A percentile compares a stretch with the other conserved stretches of the same genome.
Conservation (phyloP, 92 coral and sea anemone genomes). For the Micromussa lordhowensis region DNA sequence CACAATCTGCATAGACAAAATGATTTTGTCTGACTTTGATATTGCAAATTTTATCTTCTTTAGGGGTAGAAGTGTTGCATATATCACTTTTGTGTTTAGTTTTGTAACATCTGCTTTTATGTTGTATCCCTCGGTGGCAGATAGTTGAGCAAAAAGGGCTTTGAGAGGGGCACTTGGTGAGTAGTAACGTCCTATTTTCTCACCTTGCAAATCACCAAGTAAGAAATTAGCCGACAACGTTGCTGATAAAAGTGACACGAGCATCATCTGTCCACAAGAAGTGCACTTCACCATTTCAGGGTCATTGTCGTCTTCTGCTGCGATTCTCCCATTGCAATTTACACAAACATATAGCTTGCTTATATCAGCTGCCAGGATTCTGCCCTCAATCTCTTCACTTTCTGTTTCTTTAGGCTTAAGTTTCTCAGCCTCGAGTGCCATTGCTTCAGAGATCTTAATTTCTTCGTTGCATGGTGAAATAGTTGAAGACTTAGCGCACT, state of each 20-base stretch:
- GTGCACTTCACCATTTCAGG: slow-evolving; percentile 35
- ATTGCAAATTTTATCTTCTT: slow-evolving; percentile 41
- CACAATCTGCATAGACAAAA: slow-evolving; percentile 55
- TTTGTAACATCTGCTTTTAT: slow-evolving; percentile 27
- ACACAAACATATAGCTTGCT: slow-evolving; percentile 46
- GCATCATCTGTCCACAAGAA: slow-evolving; percentile 50
- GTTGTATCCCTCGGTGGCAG: slow-evolving; percentile 45
- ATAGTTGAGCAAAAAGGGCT: slow-evolving; percentile 28
- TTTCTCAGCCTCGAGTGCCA: slow-evolving; percentile 41
- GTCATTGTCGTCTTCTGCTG: slow-evolving; percentile 44
- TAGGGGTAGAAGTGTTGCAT: slow-evolving; percentile 51
- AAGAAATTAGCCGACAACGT: slow-evolving; percentile 30
- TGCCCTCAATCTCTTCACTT: slow-evolving; percentile 23
- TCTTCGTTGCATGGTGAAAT: slow-evolving; percentile 14
- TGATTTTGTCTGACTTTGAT: slow-evolving; percentile 48
- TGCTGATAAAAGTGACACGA: slow-evolving; percentile 5
- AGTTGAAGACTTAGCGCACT: slow-evolving; percentile 47
- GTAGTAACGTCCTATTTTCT: slow-evolving; percentile 45
- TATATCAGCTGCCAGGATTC: slow-evolving; percentile 48
- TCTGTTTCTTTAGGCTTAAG: slow-evolving; percentile 47
- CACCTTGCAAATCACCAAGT: slow-evolving; percentile 36
- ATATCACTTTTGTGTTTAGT: slow-evolving; percentile 36
- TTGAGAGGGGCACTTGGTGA: slow-evolving; percentile 55
- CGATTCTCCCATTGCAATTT: slow-evolving; percentile 37
- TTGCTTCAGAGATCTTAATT: slow-evolving; percentile 45